phyloP scores from a whole-genome alignment of 2,888 invertebrate species.

The Lathronympha strigana region DNA sequence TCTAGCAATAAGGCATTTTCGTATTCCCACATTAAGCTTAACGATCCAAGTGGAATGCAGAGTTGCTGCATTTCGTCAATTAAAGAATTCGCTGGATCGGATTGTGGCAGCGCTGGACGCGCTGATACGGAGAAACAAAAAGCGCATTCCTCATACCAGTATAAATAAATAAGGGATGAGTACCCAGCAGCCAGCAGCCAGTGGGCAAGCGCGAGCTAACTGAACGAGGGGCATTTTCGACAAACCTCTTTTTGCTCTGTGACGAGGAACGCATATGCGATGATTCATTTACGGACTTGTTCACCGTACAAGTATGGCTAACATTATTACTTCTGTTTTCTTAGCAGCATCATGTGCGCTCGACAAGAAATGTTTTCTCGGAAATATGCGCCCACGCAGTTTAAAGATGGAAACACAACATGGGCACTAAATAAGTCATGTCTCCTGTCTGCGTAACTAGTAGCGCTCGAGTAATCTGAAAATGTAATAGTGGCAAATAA shows the following conservation, averaged over 20 bases:
- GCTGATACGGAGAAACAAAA: constrained; percentile 75
- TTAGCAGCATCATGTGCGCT: constrained; percentile 77
- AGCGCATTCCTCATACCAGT: constrained; percentile 78
- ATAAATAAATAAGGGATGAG: constrained; percentile 84
- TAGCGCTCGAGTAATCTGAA: constrained; percentile 63
- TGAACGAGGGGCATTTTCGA: constrained; percentile 79
- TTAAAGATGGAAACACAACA: constrained; percentile 81
- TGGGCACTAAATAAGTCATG: constrained; percentile 81
- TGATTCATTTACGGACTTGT: constrained; percentile 82
- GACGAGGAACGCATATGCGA: constrained; percentile 82
- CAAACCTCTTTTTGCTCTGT: constrained; percentile 79
- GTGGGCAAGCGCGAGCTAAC: constrained; percentile 62
- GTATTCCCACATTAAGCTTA: constrained; percentile 61
- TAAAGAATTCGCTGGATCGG: constrained; percentile 75
- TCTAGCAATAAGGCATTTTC: constrained; percentile 38
- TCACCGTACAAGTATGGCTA: constrained; percentile 78
- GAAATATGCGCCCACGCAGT: constrained; percentile 83
- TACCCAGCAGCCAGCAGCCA: constrained; percentile 63
- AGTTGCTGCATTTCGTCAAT: constrained; percentile 76
- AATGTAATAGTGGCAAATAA: constrained; percentile 60
- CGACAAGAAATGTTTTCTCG: constrained; percentile 81
- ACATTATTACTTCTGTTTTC: constrained; percentile 82
- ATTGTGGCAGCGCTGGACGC: constrained; percentile 65
- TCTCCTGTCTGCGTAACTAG: constrained; percentile 72
- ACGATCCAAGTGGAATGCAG: constrained; percentile 71